A percentile compares a stretch with the other conserved stretches of the same genome.
These are phyloP conservation scores for Xestia sexstrigata DNA, from an alignment of 2,888 invertebrate species.

Conservation along the genomic window DNA sequence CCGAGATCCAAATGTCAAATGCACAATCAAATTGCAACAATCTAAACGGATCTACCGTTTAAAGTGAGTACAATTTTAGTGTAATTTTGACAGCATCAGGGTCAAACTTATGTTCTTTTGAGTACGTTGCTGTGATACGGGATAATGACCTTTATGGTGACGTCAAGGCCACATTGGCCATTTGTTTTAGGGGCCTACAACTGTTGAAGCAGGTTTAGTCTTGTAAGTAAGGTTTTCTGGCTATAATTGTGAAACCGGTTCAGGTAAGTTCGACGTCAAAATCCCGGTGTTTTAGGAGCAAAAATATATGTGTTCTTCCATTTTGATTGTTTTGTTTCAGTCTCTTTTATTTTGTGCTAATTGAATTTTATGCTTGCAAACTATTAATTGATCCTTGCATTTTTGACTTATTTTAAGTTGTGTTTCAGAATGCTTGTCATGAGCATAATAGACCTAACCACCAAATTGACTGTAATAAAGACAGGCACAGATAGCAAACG, in stretches of 20 bases:
- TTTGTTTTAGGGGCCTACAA: constrained; percentile 25
- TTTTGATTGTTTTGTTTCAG: background rate
- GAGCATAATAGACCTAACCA: background rate
- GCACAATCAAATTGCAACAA: constrained; percentile 34
- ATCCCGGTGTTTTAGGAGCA: no score
- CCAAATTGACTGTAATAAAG: background rate
- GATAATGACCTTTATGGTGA: constrained; percentile 38
- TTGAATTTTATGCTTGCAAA: background rate
- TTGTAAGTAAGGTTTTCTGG: background rate
- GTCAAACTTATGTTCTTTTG: constrained; percentile 25
- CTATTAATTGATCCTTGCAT: background rate
- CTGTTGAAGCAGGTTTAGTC: background rate
- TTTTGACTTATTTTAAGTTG: no score
- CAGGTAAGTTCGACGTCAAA: background rate
- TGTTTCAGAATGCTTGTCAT: background rate
- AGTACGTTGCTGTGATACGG: constrained; percentile 20
- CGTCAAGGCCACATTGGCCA: constrained; percentile 22
- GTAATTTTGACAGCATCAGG: constrained; percentile 34
- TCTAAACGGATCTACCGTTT: constrained; percentile 4
- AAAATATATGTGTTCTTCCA: background rate
- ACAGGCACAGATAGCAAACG: no score
- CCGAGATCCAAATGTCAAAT: constrained; percentile 31
- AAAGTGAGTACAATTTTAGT: constrained; percentile 30
- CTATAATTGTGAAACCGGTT: constrained; percentile 14
- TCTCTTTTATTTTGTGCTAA: background rate